Conservation (phyloP, 1,140 invertebrate species). For the Penaeus vannamei region DNA sequence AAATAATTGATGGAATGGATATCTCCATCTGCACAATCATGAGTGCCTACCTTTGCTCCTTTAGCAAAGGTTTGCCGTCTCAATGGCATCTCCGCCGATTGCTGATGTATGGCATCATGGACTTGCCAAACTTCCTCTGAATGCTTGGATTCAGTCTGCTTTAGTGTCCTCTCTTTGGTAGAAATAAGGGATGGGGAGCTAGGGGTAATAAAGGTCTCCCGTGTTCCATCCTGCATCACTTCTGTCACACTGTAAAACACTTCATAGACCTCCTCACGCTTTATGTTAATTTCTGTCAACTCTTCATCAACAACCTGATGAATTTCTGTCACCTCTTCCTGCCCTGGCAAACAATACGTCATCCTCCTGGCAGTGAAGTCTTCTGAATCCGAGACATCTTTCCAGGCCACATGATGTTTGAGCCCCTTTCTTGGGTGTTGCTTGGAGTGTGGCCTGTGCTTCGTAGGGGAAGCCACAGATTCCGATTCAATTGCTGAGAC, state of each 20-base stretch:
- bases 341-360: not conserved
- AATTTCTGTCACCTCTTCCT: not conserved
- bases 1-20: not conserved
- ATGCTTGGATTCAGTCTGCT: not conserved
- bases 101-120: not conserved
- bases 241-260: not conserved
- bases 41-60: not conserved
- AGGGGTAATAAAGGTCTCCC: not conserved
- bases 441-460: not conserved
- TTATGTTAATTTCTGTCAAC: not conserved
- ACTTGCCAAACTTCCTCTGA: not conserved
- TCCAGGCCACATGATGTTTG: slow-evolving; percentile 26
- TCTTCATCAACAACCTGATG: slow-evolving; percentile 15
- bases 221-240: not conserved
- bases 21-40: not conserved
- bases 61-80: not conserved
- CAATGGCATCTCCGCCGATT: not conserved
- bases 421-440: not conserved
- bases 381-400: slow-evolving; percentile 23
- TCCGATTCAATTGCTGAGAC: slow-evolving; percentile 30
- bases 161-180: too few species aligned
- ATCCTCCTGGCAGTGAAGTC: not conserved
- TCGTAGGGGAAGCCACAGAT: not conserved
- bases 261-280: slow-evolving; percentile 23
- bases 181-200: not conserved